phyloP scores from a whole-genome alignment of 2,797 vertebrate genomes.

The Pseudopleuronectes americanus region DNA sequence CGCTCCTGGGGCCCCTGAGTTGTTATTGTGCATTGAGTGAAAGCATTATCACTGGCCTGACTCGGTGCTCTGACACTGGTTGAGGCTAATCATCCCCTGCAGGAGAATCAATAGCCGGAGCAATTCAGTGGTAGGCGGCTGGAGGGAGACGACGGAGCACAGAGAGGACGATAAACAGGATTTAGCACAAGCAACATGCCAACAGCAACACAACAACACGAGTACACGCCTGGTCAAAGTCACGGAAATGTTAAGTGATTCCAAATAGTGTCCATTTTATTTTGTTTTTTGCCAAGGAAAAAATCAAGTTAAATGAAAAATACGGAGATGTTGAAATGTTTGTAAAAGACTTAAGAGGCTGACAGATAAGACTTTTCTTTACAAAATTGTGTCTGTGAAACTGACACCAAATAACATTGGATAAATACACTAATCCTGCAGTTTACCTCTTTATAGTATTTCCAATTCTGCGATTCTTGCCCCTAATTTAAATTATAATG shows the following conservation, averaged over 20 bases:
- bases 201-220: conserved; percentile 3
- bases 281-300: not conserved
- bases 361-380: too few relatives aligned
- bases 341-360: too few relatives aligned
- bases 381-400: too few relatives aligned
- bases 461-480: too few relatives aligned
- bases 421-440: too few relatives aligned
- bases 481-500: not conserved
- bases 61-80: conserved; percentile 74
- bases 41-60: conserved; percentile 76
- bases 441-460: too few relatives aligned
- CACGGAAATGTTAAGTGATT: not conserved
- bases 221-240: not conserved
- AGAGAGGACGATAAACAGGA: conserved; percentile 44
- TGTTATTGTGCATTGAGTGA: conserved; percentile 81
- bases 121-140: conserved; percentile 50
- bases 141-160: conserved; percentile 38
- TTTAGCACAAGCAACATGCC: conserved; percentile 32
- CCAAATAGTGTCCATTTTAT: not conserved
- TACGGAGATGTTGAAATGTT: too few relatives aligned
- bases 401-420: too few relatives aligned
- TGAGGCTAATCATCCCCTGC: conserved; percentile 76
- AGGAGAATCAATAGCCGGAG: conserved; percentile 73
- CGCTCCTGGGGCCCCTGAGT: conserved; percentile 72
- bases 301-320: too few relatives aligned